These are phyloP conservation scores for Notothenia coriiceps DNA, from an alignment of 2,113 vertebrate species.

Conservation along the genomic window DNA sequence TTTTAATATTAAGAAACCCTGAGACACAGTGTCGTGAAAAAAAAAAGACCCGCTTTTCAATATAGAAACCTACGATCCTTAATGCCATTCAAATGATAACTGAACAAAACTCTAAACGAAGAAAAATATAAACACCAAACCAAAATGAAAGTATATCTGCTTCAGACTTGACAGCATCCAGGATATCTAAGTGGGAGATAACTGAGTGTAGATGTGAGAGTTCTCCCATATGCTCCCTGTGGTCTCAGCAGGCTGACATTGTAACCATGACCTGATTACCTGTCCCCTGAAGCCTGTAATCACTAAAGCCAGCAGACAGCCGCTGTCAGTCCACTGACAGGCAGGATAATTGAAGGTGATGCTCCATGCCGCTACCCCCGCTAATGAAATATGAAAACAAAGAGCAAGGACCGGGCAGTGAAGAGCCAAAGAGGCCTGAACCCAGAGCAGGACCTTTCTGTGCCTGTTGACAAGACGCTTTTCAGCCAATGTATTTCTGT, in stretches of 20 bases:
- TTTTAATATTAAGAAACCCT: no score
- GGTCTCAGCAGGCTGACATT: slow-evolving; percentile 65
- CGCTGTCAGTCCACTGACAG: slow-evolving; percentile 57
- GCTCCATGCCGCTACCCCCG: slow-evolving; percentile 53
- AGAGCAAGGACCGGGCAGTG: slow-evolving; percentile 37
- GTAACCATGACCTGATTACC: slow-evolving; percentile 78
- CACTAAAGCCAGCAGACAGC: slow-evolving; percentile 75
- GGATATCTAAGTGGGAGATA: neutral
- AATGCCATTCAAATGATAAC: neutral
- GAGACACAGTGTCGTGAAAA: no score
- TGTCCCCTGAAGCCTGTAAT: slow-evolving; percentile 78
- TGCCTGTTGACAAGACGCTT: neutral
- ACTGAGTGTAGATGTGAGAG: slow-evolving; percentile 27
- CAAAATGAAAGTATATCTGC: neutral
- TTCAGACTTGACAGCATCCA: neutral
- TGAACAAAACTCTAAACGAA: neutral
- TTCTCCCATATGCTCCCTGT: slow-evolving; percentile 57
- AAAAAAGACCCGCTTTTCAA: no score
- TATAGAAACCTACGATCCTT: neutral
- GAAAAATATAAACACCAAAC: neutral
- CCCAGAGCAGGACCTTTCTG: neutral
- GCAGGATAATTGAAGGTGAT: slow-evolving; percentile 75
- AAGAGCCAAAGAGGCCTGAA: slow-evolving; percentile 8
- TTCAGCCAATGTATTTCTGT: neutral
- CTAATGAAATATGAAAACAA: slow-evolving; percentile 78